Conservation (phyloP, 1,140 invertebrate species). For the Zeugodacus cucurbitae region DNA sequence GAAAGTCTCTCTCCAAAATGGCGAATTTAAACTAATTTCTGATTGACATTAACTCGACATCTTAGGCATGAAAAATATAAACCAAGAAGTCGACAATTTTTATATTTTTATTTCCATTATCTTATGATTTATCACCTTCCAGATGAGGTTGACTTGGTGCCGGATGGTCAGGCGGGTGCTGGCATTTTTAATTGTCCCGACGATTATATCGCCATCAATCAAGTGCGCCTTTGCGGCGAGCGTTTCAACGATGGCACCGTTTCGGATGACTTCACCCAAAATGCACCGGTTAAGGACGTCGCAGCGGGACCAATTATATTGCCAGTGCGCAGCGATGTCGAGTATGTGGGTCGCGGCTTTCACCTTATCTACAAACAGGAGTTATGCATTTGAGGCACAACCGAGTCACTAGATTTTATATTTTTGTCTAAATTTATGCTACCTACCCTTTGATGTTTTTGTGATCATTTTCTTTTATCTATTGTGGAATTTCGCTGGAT, state of each 20-base stretch:
- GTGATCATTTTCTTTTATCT: neutral
- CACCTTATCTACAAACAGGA: conserved; percentile 70
- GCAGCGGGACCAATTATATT: conserved; percentile 70
- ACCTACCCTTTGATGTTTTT: neutral
- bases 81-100: no score
- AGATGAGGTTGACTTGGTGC: conserved; percentile 67
- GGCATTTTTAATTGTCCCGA: conserved; percentile 79
- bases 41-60: no score
- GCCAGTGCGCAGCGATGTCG: conserved; percentile 68
- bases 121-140: neutral
- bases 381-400: conserved; percentile 60
- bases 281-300: conserved; percentile 75
- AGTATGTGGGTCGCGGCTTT: conserved; percentile 70
- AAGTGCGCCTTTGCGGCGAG: conserved; percentile 77
- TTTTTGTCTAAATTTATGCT: neutral
- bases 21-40: no score
- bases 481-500: neutral
- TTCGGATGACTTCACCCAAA: conserved; percentile 71
- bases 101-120: neutral
- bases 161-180: conserved; percentile 75
- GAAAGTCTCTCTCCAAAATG: no score
- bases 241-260: conserved; percentile 76
- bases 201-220: conserved; percentile 77
- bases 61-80: no score
- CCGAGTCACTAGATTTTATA: neutral